Base-by-base conservation (phyloP, 2,113 vertebrate genomes). In the Procavia capensis region DNA sequence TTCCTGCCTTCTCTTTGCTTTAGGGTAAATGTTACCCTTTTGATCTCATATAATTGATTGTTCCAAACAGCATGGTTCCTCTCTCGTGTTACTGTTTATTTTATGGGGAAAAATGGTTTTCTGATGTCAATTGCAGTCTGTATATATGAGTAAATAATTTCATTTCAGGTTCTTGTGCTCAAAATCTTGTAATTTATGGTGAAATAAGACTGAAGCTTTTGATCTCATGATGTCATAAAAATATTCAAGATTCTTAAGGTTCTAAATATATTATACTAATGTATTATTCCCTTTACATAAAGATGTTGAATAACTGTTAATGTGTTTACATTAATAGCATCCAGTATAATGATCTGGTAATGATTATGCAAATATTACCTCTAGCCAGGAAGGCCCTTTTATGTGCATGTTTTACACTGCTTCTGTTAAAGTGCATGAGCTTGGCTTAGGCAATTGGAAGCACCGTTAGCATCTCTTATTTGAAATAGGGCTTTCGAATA, bases 401-500 rank as follows among this genome's bases (percentile, higher is more conserved):
- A 70, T 81, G 82, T 83, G 88, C 54, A 91, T 72, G 75, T 80
- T 95, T 95, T 96, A 93, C 93, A 91, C 78, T 91, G 89, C 92
- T 94, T 95, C 75, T 94, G 45, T 95, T 94, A 92, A 87, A 94
- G 85, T 78, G 74, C 64, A 31, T 36, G 88, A 97, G 76, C 87
- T 95, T 78, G 88, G 91, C 43, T 96, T 70, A 91, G 85, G 95
- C 95, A 98, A 97, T 92, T 97, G 74, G 95, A 86, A 93, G 24
- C 47, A 94, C 91, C 57, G 79, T 97, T 96, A 97, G 80, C 94
- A 97, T 97, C 91, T 97, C 63, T 86, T 98, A 72, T 96, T 96
- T 98, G 93, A 97, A 97, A 97, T 96, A 81, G 43, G 83, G 50
- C 85, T 97, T 97, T 97, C 91, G 90, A 96, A 95, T 95, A 88